These are phyloP conservation scores for Muntiacus reevesi DNA, from an alignment of 2,113 vertebrate species.

Conservation along the genomic window DNA sequence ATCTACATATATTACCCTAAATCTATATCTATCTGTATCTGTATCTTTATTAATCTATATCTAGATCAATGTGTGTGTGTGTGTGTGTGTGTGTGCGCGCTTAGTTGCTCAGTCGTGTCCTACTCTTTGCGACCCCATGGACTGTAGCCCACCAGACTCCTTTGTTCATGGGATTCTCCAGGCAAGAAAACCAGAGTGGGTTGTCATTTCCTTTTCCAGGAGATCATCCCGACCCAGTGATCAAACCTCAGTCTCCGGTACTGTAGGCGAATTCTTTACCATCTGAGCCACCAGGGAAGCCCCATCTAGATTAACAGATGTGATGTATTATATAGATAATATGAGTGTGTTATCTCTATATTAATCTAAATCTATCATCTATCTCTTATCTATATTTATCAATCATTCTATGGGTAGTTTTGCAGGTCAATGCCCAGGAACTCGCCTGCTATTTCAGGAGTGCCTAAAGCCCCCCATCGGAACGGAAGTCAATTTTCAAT, in stretches of 20 bases:
- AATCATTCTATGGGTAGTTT: background rate
- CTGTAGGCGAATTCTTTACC: background rate
- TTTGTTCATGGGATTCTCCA: background rate
- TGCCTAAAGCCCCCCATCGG: rapidly evolving
- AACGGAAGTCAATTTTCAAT: background rate
- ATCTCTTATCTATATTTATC: background rate
- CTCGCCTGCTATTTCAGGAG: background rate
- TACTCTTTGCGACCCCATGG: background rate
- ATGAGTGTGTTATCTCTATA: background rate
- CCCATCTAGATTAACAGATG: background rate
- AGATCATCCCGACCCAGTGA: background rate
- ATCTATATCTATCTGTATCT: background rate
- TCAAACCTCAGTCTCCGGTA: background rate
- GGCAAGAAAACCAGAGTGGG: background rate
- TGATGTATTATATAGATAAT: background rate
- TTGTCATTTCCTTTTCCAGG: background rate
- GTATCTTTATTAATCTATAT: background rate
- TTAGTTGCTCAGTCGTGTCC: background rate
- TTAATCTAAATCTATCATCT: background rate
- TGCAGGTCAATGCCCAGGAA: background rate
- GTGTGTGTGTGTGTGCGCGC: rapidly evolving
- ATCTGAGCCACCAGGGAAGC: background rate
- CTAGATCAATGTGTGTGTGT: background rate
- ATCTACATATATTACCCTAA: background rate
- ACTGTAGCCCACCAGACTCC: background rate